Conservation (phyloP, 2,797 vertebrate species). For the Corythornis leucogaster region DNA sequence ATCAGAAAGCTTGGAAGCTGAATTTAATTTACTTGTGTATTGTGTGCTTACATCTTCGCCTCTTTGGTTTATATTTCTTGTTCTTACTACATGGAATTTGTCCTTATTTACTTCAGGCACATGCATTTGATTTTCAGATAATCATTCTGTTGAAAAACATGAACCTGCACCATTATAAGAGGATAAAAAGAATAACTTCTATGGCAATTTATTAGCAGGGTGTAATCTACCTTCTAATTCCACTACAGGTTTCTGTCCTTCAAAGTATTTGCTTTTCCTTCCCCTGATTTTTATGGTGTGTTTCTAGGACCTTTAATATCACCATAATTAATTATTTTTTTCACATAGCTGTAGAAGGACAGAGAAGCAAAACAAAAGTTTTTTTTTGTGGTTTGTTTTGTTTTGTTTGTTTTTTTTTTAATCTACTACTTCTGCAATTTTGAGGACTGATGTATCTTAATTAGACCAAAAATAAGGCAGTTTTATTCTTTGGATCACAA, state of each 20-base stretch:
- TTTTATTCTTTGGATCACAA: neutral
- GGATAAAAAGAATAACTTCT: constrained; percentile 9
- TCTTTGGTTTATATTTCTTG: neutral
- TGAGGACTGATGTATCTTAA: constrained; percentile 18
- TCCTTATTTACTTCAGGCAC: constrained; percentile 15
- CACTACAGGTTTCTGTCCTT: neutral
- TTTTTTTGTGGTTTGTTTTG: neutral
- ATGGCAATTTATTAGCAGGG: constrained; percentile 19
- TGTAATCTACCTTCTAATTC: constrained; percentile 44
- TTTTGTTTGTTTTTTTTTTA: neutral
- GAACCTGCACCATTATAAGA: constrained; percentile 3
- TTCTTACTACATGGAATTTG: neutral
- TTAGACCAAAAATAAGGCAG: constrained; percentile 25
- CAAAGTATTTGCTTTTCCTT: neutral
- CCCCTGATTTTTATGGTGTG: neutral
- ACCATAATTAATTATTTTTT: neutral
- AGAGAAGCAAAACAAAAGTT: neutral
- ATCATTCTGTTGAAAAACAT: constrained; percentile 24
- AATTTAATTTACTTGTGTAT: neutral
- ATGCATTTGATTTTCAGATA: constrained; percentile 38
- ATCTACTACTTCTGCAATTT: neutral
- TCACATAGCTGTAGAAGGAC: neutral
- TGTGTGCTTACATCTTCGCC: neutral
- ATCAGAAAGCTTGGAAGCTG: neutral
- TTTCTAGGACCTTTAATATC: neutral